phyloP scores from a whole-genome alignment of 1,140 invertebrate species.

The Scaptomyza hsui region DNA sequence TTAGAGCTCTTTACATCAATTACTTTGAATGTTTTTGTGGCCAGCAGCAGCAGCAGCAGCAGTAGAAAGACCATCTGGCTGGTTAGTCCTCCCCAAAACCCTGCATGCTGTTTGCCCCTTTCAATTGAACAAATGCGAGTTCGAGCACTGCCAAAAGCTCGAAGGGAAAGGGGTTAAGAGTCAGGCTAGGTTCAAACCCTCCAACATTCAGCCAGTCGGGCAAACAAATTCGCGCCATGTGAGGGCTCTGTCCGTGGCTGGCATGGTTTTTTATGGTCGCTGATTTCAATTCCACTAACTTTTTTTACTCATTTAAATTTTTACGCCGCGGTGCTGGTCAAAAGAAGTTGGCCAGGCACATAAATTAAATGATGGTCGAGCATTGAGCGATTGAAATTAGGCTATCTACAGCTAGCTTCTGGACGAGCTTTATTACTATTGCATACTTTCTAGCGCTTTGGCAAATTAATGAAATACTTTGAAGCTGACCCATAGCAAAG shows the following conservation, averaged over 20 bases:
- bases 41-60: constrained; percentile 28
- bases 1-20: constrained; percentile 67
- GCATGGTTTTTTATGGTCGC: constrained; percentile 43
- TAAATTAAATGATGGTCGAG: constrained; percentile 74
- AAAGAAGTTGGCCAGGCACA: constrained; percentile 72
- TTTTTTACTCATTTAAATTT: constrained; percentile 30
- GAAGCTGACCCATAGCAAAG: background rate
- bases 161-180: background rate
- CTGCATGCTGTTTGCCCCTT: constrained; percentile 23
- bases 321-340: constrained; percentile 49
- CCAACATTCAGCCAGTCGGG: constrained; percentile 26
- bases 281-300: constrained; percentile 48
- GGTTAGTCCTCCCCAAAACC: background rate
- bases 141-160: constrained; percentile 32
- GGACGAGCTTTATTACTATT: background rate
- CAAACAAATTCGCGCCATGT: constrained; percentile 58
- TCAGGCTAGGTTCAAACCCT: background rate
- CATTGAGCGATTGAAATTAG: constrained; percentile 71
- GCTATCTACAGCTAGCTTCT: constrained; percentile 25
- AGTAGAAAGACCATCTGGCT: constrained; percentile 3
- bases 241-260: constrained; percentile 39
- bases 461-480: constrained; percentile 17
- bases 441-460: constrained; percentile 7
- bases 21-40: constrained; percentile 73
- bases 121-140: constrained; percentile 73